Evolutionary conservation across 2,797 vertebrate species (phyloP), one percentile per base, ranked within the genome.

Genomic region (Fringilla coelebs): DNA sequence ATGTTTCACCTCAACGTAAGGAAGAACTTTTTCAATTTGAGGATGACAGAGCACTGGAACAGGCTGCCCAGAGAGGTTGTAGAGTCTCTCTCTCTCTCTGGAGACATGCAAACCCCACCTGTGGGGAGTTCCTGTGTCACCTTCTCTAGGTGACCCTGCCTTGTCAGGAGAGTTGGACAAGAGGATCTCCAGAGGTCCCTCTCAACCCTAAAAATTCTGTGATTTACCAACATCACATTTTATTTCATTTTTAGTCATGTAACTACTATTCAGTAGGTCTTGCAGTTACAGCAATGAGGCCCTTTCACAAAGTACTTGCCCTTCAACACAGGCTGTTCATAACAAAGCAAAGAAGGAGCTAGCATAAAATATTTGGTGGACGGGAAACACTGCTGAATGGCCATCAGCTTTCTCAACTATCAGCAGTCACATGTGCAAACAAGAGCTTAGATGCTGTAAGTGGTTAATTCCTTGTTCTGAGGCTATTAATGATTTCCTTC

Each of bases 391-490:
- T 19, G 65, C 65, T 65, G 31, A 67, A 38, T 41, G 28, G 61
- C 36, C 77, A 72, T 85, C 81, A 90, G 71, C 49, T 57, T 65
- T 80, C 84, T 93, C 18, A 1, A 24, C 81, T 82, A 74, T 49
- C 78, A 89, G 38, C 68, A 89, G 40, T 40, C 72, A 77, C 36
- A 43, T 6, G 3, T 1, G 3, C 76, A 92, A 91, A 89, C 57
- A 90, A 51, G 49, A 85, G 57, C 79, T 81, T 86, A 91, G 48
- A 48, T 60, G 17, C 26, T 72, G 3, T 51, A 87, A 89, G 75
- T 87, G 43, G 34, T 68, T 92, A 61, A 92, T 88, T 87, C 20
- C 68, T 65, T 78, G 41, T 77, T 77, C 79, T 26, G 54, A 52
- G 34, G 31, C 40, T 87, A 46, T 45, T 65, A 77, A 75, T 63